Conservation (phyloP, 2,113 vertebrate species). For the Trinectes maculatus region DNA sequence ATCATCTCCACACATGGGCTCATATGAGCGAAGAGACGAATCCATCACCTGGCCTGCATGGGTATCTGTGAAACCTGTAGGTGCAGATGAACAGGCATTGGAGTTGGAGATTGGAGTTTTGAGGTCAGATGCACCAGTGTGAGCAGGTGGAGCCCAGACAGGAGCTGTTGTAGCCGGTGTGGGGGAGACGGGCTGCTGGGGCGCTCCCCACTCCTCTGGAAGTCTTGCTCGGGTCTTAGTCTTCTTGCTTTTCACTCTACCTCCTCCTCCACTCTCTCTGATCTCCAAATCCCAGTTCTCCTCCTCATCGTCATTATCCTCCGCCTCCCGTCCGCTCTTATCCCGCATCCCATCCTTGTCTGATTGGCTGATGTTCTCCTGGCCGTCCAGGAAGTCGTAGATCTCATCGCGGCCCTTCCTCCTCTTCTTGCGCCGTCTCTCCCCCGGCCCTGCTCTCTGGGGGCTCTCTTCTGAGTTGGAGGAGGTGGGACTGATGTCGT, state of each 20-base stretch:
- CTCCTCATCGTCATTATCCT: constrained; percentile 69
- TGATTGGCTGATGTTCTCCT: constrained; percentile 47
- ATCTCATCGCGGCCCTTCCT: constrained; percentile 76
- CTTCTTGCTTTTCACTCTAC: constrained; percentile 80
- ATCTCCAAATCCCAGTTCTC: constrained; percentile 81
- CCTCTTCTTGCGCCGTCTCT: constrained; percentile 82
- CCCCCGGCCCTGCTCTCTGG: constrained; percentile 68
- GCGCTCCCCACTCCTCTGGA: constrained; percentile 81
- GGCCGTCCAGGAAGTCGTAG: constrained; percentile 73
- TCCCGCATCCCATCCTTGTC: constrained; percentile 49
- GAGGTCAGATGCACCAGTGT: constrained; percentile 41
- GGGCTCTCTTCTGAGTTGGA: constrained; percentile 71
- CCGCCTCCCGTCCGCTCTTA: constrained; percentile 46
- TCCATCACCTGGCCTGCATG: constrained; percentile 38
- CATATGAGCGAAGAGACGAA: constrained; percentile 53
- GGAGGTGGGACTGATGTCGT: constrained; percentile 74
- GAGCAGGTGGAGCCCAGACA: constrained; percentile 29
- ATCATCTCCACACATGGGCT: constrained; percentile 65
- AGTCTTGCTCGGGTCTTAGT: constrained; percentile 80
- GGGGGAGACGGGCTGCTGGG: constrained; percentile 59
- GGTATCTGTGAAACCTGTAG: constrained; percentile 58
- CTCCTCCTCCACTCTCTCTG: constrained; percentile 79
- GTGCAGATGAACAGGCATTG: constrained; percentile 39
- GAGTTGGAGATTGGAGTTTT: constrained; percentile 30
- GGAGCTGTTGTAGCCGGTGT: constrained; percentile 35